phyloP scores from a whole-genome alignment of 2,888 invertebrate species.

The Poecilobothrus nobilitatus region DNA sequence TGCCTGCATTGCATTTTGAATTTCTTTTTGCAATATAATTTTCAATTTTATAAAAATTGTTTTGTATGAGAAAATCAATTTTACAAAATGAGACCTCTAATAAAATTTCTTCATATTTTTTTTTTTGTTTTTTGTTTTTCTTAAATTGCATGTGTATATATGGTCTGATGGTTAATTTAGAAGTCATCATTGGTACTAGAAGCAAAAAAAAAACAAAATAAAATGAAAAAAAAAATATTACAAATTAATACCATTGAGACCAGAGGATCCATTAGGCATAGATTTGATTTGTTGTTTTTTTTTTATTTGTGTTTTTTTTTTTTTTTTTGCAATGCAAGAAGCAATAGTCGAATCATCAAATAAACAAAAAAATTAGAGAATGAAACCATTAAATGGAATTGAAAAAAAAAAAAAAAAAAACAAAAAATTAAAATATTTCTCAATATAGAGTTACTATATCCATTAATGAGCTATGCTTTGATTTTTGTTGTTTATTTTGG shows the following conservation, averaged over 20 bases:
- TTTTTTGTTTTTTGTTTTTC: too few species aligned
- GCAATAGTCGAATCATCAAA: not conserved
- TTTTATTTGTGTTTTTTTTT: too few species aligned
- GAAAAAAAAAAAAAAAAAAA: not conserved
- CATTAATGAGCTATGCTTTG: not conserved
- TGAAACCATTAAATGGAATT: not conserved
- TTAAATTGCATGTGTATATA: not conserved
- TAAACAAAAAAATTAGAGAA: not conserved
- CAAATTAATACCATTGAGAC: conserved; percentile 6
- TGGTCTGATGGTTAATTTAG: not conserved
- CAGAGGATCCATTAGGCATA: not conserved
- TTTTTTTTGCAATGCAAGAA: not conserved
- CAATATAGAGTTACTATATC: not conserved
- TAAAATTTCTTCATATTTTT: too few species aligned
- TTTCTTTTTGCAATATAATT: not conserved
- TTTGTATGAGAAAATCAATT: too few species aligned
- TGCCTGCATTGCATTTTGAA: not conserved
- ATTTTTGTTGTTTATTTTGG: too few species aligned
- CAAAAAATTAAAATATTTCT: not conserved
- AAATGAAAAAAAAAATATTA: not conserved
- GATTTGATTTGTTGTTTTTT: too few species aligned
- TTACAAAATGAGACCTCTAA: too few species aligned
- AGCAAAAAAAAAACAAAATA: too few species aligned
- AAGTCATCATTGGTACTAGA: not conserved
- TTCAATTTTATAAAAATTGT: too few species aligned